Conservation (phyloP, 2,113 vertebrate genomes). For the Origma solitaria region DNA sequence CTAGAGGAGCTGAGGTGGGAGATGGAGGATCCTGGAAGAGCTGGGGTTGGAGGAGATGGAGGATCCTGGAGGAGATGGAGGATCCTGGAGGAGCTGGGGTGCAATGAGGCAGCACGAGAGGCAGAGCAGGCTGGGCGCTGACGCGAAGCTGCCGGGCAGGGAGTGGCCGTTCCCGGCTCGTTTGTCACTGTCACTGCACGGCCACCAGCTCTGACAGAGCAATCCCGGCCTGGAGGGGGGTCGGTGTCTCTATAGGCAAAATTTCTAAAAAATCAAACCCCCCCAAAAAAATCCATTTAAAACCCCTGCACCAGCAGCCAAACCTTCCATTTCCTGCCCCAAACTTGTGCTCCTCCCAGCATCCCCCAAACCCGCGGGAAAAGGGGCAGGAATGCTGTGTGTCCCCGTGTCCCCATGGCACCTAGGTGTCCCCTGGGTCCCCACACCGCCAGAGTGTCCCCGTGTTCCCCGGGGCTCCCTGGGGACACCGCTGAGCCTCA, state of each 20-base stretch:
- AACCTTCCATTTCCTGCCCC: background rate
- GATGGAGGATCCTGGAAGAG: too few species aligned
- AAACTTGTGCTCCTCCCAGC: background rate
- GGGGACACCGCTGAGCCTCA: background rate
- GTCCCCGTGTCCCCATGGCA: background rate
- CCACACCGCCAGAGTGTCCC: background rate
- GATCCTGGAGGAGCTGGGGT: background rate
- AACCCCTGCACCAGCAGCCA: background rate
- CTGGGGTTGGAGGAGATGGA: too few species aligned
- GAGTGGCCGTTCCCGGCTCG: background rate
- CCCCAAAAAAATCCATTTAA: background rate
- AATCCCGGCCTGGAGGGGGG: background rate
- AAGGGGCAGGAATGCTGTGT: background rate
- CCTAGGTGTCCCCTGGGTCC: background rate
- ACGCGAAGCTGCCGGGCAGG: too few species aligned
- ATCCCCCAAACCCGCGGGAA: background rate
- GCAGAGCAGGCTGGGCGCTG: too few species aligned
- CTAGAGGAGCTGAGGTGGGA: background rate
- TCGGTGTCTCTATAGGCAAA: background rate
- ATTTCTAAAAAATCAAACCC: fast-evolving
- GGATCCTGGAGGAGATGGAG: too few species aligned
- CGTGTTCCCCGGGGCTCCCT: background rate
- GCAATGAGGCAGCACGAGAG: too few species aligned
- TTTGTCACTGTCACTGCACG: background rate
- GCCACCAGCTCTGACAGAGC: background rate